Base-by-base conservation (phyloP, 2,888 invertebrate genomes). In the Cephus nigrinus region DNA sequence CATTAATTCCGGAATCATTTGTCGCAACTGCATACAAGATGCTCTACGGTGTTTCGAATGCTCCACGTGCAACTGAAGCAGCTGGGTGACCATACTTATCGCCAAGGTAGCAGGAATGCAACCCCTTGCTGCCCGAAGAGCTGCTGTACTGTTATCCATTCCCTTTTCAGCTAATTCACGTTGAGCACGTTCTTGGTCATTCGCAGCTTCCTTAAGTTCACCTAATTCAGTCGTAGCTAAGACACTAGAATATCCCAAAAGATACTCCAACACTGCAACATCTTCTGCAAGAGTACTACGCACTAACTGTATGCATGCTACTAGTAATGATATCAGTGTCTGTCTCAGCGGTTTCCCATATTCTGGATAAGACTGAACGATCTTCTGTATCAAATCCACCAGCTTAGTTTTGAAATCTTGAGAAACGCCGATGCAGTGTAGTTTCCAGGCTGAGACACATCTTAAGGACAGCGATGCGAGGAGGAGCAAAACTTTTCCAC, bases 41-140 rank as follows among this genome's bases (percentile, higher is more conserved):
- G 84, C 80, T 78, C 84, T 86, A 0, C 84, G 81, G 15, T n/a
- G 77, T 68, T 75, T 72, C 11, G 76, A 36, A 0, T 79, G 75
- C 31, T 86, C 82, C 4, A 83, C 78, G 76, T 84, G 84, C 1
- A 83, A 85, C 55, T 89, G 84, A 30, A 90, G 80, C 68, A 91
- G 73, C 68, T 90, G 86, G 4, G 89, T 90, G 4, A 91, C 89
- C 81, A 91, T 83, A 71, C 87, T 87, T 34, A 90, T 85, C 9
- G 90, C 86, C 33, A 91, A 80, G 0, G 89, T 91, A 1, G 90
- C 90, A 9, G 91, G 90, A 77, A 88, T 84, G 75, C 89, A 90
- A 72, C 88, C 89, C 0, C 84, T 81, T 15, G 85, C 82, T 2
- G 84, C 85, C 5, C 81, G 79, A 0, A 85, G 76, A 15, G 85